Percentiles rank a stretch among this genome's conserved stretches.
Conservation (phyloP, 2,797 vertebrate species). For the Halcyon chelicuti region DNA sequence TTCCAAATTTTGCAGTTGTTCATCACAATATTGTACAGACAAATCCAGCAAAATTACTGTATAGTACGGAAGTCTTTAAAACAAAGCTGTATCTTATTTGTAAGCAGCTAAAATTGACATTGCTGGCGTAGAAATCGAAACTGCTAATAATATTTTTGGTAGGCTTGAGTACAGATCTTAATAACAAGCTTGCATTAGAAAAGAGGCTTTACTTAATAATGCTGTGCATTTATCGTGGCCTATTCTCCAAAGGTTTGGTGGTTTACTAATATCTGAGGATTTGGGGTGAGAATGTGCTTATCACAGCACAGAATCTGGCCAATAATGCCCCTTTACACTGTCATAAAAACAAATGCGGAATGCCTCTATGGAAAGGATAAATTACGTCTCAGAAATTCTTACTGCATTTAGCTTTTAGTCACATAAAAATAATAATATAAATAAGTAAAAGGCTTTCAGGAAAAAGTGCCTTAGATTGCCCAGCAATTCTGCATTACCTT, state of each 20-base stretch:
- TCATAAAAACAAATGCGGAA: not conserved
- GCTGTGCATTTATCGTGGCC: not conserved
- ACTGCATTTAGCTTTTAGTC: not conserved
- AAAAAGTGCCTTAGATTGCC: not conserved
- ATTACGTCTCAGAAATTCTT: not conserved
- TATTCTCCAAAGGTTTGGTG: not conserved
- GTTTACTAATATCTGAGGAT: not conserved
- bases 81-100: not conserved
- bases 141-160: not conserved
- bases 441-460: not conserved
- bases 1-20: not conserved
- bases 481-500: not conserved
- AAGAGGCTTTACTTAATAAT: not conserved
- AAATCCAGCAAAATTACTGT: not conserved
- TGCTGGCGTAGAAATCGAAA: not conserved
- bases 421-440: not conserved
- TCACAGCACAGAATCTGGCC: not conserved
- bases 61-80: not conserved
- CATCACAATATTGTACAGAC: not conserved
- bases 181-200: not conserved
- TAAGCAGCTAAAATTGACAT: not conserved
- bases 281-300: not conserved
- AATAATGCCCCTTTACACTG: accelerated
- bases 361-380: not conserved
- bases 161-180: not conserved